Base-by-base conservation (phyloP, 1,140 invertebrate species). In the Globodera rostochiensis region DNA sequence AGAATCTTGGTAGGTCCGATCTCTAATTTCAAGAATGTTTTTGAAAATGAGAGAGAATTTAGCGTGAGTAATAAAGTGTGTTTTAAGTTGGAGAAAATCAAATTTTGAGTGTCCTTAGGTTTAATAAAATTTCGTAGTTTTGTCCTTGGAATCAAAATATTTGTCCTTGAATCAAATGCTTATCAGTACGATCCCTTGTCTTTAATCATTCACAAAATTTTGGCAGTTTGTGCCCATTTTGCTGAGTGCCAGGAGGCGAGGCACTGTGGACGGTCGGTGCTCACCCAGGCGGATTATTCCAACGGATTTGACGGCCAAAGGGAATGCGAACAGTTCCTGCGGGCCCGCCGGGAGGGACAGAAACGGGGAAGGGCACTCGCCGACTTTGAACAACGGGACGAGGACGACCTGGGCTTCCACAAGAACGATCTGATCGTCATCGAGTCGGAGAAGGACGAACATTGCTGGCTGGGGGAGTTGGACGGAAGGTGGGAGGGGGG, bases 391-490 rank as follows among this genome's bases (percentile, higher is more conserved):
- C 92, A 96, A 84, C 94, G 97, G 89, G 97, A 98, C 91, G 96
- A 98, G 89, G 97, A 99, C 92, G 98, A 99, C 91, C 91, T 99
- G 46, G 97, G 97, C 49, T 99, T 99, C 91, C 84, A 81, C 70
- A 87, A 87, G 73, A 88, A 90, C 73, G 84, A 90, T 60, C 74
- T 89, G 45, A 88, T 89, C 45, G 87, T 83, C 13, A 95, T 99
- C 57, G 94, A 99, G 47, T 97, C 95, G 88, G 95, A 96, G 89
- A 96, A 96, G 90, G 98, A 99, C 92, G 98, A 99, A 90, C 97
- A 99, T 90, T 99, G 98, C 90, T 99, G 98, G 98, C 94, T 98
- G 82, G 98, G 98, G 73, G 98, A 99, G 91, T 90, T 99, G 3
- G 98, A 99, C 93, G 97, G 97, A 3, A 90, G 98, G 76, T 78